Conservation (phyloP, 1,140 invertebrate species). For the Pseudoatta argentina region DNA sequence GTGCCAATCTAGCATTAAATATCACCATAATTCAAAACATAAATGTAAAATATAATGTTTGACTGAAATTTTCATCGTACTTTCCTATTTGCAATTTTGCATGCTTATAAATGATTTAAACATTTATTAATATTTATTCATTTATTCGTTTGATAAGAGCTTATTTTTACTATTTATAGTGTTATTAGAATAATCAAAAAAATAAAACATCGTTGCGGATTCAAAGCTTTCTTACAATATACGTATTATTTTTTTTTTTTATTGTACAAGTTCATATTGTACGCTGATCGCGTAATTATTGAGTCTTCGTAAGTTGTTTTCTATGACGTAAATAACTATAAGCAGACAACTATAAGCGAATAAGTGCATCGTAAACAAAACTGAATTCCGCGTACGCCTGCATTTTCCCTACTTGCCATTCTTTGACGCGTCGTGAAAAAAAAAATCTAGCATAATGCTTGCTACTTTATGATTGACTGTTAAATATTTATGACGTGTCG, state of each 20-base stretch:
- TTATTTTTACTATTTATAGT: neutral
- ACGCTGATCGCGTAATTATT: constrained; percentile 2
- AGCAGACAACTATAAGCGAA: neutral
- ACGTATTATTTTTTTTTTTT: neutral
- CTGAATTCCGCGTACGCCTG: neutral
- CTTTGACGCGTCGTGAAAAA: neutral
- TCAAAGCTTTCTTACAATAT: neutral
- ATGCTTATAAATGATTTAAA: neutral
- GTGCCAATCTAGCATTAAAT: neutral
- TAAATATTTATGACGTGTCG: constrained; percentile 40
- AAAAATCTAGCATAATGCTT: neutral
- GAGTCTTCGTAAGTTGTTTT: neutral
- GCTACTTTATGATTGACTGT: neutral
- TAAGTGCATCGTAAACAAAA: constrained; percentile 1
- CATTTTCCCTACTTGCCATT: neutral
- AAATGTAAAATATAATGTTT: neutral
- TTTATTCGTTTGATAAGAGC: neutral
- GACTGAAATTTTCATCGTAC: neutral
- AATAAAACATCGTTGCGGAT: neutral
- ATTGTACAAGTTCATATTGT: neutral
- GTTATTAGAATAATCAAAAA: neutral
- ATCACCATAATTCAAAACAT: neutral
- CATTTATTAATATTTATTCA: neutral
- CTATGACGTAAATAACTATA: constrained; percentile 30
- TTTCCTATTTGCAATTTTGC: neutral